A percentile compares a stretch with the other conserved stretches of the same genome.
Evolutionary conservation across 2,113 vertebrate species (phyloP).

Genomic region (Garra rufa): DNA sequence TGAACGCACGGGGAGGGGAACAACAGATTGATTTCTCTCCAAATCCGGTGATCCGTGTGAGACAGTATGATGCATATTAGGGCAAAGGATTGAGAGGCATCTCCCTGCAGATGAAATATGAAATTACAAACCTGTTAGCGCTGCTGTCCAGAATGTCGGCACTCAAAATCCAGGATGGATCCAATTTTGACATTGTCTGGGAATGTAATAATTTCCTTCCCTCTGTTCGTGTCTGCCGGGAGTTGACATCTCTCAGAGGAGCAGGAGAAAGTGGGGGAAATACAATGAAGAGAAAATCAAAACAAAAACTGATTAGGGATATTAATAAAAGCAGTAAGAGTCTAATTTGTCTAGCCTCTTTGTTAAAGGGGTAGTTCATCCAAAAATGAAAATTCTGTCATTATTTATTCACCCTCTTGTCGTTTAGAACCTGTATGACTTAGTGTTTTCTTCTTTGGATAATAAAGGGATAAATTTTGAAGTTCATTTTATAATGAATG

Average conservation of each 20-base stretch:
- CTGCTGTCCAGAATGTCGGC: constrained; percentile 29
- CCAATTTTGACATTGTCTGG: constrained; percentile 49
- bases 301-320: constrained; percentile 58
- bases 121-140: constrained; percentile 57
- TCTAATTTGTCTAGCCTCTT: constrained; percentile 44
- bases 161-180: constrained; percentile 58
- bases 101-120: constrained; percentile 60
- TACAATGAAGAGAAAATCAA: constrained; percentile 32
- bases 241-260: constrained; percentile 22
- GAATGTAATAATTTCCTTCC: constrained; percentile 61
- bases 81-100: constrained; percentile 33
- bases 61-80: constrained; percentile 55
- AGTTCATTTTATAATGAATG: neutral
- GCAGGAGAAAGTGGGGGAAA: constrained; percentile 3
- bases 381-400: neutral
- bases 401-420: neutral
- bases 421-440: neutral
- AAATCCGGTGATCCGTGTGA: constrained; percentile 51
- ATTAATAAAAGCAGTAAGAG: constrained; percentile 58
- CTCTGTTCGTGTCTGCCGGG: constrained; percentile 40
- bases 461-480: neutral
- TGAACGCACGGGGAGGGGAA: constrained; percentile 6
- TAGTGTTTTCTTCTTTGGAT: neutral
- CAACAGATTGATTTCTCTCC: constrained; percentile 51
- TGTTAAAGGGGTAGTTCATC: neutral